A percentile compares a stretch with the other conserved stretches of the same genome.
These are phyloP conservation scores for Pantherophis vulpinus DNA, from an alignment of 2,797 vertebrate genomes.

Conservation along the genomic window DNA sequence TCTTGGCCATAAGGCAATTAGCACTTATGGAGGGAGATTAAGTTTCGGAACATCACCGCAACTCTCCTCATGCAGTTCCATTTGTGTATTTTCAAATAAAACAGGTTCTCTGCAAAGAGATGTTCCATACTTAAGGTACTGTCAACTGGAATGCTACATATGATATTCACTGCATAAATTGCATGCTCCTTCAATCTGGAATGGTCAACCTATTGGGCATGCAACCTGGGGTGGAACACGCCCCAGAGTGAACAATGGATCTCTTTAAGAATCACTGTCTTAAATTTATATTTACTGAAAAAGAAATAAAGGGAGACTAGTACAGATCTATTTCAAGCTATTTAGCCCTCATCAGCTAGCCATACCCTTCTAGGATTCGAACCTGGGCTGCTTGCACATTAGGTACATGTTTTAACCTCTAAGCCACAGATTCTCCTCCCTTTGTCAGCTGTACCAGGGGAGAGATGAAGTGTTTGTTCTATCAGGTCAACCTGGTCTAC, in stretches of 20 bases:
- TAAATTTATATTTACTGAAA: no score
- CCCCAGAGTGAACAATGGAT: neutral
- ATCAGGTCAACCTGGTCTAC: no score
- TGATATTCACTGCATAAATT: neutral
- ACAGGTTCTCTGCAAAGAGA: neutral
- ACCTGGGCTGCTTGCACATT: no score
- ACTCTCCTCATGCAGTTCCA: neutral
- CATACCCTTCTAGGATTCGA: no score
- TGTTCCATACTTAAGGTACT: neutral
- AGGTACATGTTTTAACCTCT: no score
- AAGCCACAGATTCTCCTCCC: no score
- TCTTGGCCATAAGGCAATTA: neutral
- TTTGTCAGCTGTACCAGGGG: no score
- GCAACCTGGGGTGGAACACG: neutral
- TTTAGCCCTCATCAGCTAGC: no score
- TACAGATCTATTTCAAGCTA: no score
- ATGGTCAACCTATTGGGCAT: neutral
- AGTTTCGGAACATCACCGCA: neutral
- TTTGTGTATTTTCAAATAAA: neutral
- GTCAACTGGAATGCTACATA: neutral
- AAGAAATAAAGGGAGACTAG: no score
- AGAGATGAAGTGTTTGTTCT: no score
- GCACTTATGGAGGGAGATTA: neutral
- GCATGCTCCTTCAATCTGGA: neutral
- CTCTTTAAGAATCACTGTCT: neutral